Evolutionary conservation across 2,888 invertebrate genomes (phyloP), one percentile per base, ranked within the genome.

Genomic region (Macaria liturata): DNA sequence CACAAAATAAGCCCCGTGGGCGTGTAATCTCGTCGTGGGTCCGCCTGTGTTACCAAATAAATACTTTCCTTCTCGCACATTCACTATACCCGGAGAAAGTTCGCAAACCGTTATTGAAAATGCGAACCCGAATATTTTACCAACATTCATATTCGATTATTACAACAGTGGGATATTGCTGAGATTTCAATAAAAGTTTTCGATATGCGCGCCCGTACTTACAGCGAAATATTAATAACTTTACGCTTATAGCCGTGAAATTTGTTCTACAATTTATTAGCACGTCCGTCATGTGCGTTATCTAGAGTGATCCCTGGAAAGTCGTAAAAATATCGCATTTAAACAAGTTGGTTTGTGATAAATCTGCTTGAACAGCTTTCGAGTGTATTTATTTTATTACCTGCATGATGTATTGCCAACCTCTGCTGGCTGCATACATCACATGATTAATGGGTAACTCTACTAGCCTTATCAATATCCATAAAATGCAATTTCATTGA

Each of bases 11-110:
- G 4, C 8, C 34, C 51, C 51, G 37, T 30, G 44, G 71, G 72
- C 74, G 76, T 81, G 81, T 83, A 87, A 86, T 83, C 80, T 83
- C 81, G 72, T 75, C 80, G 78, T 78, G 80, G 81, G 80, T 76
- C 72, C 69, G 72, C 76, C 77, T 82, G 84, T 89, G 85, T 88
- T 85, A 81, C 83, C 81, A 81, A 86, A 88, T 89, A 89, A 88
- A 88, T 85, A 84, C 81, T 82, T 85, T 78, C 80, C 77, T 76
- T 76, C 72, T 76, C 78, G 70, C 80, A 81, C 81, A 77, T 80
- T 80, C 75, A 71, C 76, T 74, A 73, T 70, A 74, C 74, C 74
- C 78, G 77, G 78, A 73, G 78, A 80, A 83, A 83, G 75, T 83
- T 81, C 66, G 74, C 74, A 76, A 83, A 81, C 78, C 79, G 76